These are phyloP conservation scores for Drosophila ambigua DNA, from an alignment of 1,140 invertebrate genomes.

Conservation along the genomic window DNA sequence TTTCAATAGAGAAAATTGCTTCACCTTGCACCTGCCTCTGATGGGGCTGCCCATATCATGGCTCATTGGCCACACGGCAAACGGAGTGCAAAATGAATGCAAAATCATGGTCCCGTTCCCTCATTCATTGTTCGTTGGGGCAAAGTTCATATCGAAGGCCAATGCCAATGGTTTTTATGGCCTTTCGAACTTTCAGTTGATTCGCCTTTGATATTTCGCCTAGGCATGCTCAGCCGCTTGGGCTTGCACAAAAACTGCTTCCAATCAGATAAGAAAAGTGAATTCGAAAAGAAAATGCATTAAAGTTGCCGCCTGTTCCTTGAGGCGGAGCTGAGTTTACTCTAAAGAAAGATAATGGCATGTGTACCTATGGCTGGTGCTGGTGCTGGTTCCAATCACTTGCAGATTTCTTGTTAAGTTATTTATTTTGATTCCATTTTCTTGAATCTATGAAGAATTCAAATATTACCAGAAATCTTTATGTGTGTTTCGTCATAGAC, in stretches of 20 bases:
- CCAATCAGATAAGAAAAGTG: slow-evolving; percentile 19
- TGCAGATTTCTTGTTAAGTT: too few relatives aligned
- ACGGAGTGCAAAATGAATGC: slow-evolving; percentile 58
- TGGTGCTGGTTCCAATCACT: too few relatives aligned
- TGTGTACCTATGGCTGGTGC: too few relatives aligned
- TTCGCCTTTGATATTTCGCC: slow-evolving; percentile 41
- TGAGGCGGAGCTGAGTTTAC: too few relatives aligned
- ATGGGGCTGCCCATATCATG: slow-evolving; percentile 9
- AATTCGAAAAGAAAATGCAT: neutral
- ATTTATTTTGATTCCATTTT: too few relatives aligned
- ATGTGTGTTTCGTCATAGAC: too few relatives aligned
- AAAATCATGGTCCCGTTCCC: slow-evolving; percentile 45
- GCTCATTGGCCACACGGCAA: slow-evolving; percentile 41
- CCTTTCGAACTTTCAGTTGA: slow-evolving; percentile 3
- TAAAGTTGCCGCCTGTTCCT: too few relatives aligned
- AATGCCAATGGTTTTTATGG: slow-evolving; percentile 24
- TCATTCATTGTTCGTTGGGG: slow-evolving; percentile 18
- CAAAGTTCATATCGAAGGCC: slow-evolving; percentile 39
- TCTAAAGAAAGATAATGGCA: too few relatives aligned
- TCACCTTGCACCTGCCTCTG: neutral
- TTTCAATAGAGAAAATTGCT: too few relatives aligned
- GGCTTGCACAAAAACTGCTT: slow-evolving; percentile 11
- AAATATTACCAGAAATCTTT: too few relatives aligned
- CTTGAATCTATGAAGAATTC: too few relatives aligned
- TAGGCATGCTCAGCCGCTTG: too few relatives aligned